phyloP scores from a whole-genome alignment of 2,113 vertebrate species.

The Mionectes macconnelli region DNA sequence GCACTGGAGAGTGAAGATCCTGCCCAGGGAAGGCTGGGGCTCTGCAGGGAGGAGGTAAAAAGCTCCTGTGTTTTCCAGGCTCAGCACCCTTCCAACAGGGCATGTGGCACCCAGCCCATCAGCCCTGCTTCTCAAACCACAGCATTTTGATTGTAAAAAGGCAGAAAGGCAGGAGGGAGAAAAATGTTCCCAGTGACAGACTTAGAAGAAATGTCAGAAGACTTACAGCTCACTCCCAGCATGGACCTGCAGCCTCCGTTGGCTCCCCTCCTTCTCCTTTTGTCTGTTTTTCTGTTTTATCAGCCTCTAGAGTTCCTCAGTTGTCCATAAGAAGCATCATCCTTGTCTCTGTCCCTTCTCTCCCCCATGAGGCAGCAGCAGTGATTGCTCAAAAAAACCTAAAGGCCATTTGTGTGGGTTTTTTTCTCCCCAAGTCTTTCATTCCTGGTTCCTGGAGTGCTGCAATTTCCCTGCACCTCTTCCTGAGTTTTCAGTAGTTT shows the following conservation, averaged over 20 bases:
- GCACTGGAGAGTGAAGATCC: background rate
- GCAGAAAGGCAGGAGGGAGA: background rate
- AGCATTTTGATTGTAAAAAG: background rate
- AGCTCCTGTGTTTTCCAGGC: background rate
- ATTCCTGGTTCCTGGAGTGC: background rate
- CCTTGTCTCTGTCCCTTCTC: background rate
- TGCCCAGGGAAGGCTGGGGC: background rate
- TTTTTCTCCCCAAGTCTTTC: background rate
- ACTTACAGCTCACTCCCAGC: background rate
- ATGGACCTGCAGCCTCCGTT: rapidly evolving
- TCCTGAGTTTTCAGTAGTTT: background rate
- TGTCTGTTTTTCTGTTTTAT: background rate
- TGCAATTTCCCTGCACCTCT: rapidly evolving
- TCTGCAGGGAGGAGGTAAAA: background rate
- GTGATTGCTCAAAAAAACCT: background rate
- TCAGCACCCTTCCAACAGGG: background rate
- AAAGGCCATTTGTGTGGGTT: rapidly evolving
- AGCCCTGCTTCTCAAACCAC: background rate
- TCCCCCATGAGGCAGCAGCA: background rate
- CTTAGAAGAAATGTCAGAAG: background rate
- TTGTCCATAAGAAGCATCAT: background rate
- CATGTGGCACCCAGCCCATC: background rate
- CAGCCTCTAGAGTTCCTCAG: background rate
- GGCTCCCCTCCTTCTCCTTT: background rate
- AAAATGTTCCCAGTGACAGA: background rate